Percentiles rank a stretch among this genome's conserved stretches.
Evolutionary conservation across 1,140 invertebrate genomes (phyloP).

Genomic region (Orius laevigatus): DNA sequence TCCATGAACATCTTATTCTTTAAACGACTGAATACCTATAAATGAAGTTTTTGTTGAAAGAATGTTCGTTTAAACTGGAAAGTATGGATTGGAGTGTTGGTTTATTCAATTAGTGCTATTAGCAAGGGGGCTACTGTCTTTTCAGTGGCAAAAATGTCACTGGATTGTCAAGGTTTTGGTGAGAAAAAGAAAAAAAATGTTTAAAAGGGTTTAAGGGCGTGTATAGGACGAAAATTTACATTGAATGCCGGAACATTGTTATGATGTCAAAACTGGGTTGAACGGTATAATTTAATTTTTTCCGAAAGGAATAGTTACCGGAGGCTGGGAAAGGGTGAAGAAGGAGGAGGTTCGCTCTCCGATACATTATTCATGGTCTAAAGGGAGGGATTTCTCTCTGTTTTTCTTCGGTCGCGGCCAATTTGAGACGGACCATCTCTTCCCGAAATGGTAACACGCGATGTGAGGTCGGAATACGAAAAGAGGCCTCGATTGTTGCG

Average conservation of each 20-base stretch:
- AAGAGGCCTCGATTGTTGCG: not conserved
- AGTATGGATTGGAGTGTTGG: too few relatives aligned
- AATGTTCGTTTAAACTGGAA: too few relatives aligned
- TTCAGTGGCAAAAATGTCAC: too few relatives aligned
- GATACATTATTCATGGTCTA: conserved; percentile 15
- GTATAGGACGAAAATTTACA: conserved; percentile 10
- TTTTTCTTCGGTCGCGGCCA: conserved; percentile 6
- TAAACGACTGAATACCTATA: too few relatives aligned
- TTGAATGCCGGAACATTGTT: conserved; percentile 14
- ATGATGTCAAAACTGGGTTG: conserved; percentile 17
- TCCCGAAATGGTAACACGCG: conserved; percentile 11
- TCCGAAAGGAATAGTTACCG: not conserved
- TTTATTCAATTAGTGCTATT: too few relatives aligned
- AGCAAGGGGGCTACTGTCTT: too few relatives aligned
- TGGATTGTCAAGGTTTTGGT: too few relatives aligned
- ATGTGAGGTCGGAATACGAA: conserved; percentile 11
- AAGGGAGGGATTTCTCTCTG: conserved; percentile 6
- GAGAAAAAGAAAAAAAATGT: too few relatives aligned
- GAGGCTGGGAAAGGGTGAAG: not conserved
- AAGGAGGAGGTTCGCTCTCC: not conserved
- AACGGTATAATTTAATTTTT: conserved; percentile 18
- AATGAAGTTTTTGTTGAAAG: too few relatives aligned
- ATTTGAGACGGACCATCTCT: conserved; percentile 10
- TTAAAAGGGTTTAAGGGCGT: too few relatives aligned
- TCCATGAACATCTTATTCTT: too few relatives aligned